Percentiles rank a stretch among this genome's conserved stretches.
Evolutionary conservation across 2,113 vertebrate species (phyloP).

Genomic region (human (Homo sapiens)): GRCh38 chr17:34560501-34561000

Average conservation of each 20-base stretch:
- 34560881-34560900: too few species aligned
- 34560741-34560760: not conserved
- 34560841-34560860: not conserved
- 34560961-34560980: too few species aligned
- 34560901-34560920: not conserved
- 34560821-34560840: not conserved
- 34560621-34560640: not conserved
- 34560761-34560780: not conserved
- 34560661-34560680: not conserved
- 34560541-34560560: not conserved
- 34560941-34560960: not conserved
- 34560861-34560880: not conserved
- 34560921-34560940: not conserved
- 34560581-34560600: not conserved
- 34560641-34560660: not conserved
- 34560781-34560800: not conserved
- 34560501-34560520: not conserved
- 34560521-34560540: not conserved
- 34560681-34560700: not conserved
- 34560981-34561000: too few species aligned
- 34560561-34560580: not conserved
- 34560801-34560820: not conserved
- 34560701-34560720: not conserved
- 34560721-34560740: not conserved
- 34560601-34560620: not conserved